A percentile compares a stretch with the other conserved stretches of the same genome.
These are phyloP conservation scores for Carcharodon carcharias DNA, from an alignment of 2,797 vertebrate species.

Conservation along the genomic window DNA sequence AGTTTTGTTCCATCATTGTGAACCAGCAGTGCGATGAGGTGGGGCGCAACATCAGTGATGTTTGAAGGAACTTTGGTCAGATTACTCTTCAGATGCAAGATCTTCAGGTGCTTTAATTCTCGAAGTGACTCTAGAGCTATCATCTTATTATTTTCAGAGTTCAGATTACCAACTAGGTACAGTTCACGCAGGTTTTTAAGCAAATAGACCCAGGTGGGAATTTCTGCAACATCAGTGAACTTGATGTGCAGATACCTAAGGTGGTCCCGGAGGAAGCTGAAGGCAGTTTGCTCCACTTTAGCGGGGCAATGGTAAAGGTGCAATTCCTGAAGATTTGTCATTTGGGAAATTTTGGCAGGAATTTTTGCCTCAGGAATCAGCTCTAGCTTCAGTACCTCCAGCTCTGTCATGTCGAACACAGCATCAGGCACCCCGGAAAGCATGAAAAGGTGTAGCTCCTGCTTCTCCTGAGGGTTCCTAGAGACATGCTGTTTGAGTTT, in stretches of 20 bases:
- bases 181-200: slow-evolving; percentile 87
- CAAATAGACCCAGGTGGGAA: slow-evolving; percentile 92
- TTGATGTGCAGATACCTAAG: slow-evolving; percentile 96
- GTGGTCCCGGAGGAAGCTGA: slow-evolving; percentile 94
- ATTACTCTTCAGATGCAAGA: slow-evolving; percentile 93
- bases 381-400: slow-evolving; percentile 90
- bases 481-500: slow-evolving; percentile 88
- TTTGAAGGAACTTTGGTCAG: slow-evolving; percentile 98
- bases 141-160: slow-evolving; percentile 99
- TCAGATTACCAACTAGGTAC: slow-evolving; percentile 89
- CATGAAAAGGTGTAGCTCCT: slow-evolving; percentile 94
- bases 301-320: slow-evolving; percentile 95
- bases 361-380: slow-evolving; percentile 93
- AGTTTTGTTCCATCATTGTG: slow-evolving; percentile 97
- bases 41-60: slow-evolving; percentile 90
- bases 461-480: slow-evolving; percentile 84
- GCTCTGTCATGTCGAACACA: slow-evolving; percentile 88
- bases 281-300: slow-evolving; percentile 94
- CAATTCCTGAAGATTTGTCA: slow-evolving; percentile 90
- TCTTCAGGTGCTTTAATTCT: slow-evolving; percentile 87
- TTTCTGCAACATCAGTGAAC: slow-evolving; percentile 95
- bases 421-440: slow-evolving; percentile 89
- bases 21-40: slow-evolving; percentile 85
- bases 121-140: slow-evolving; percentile 92
- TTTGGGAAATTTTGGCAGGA: slow-evolving; percentile 92